phyloP scores from a whole-genome alignment of 2,113 vertebrate species.

The Equus quagga region DNA sequence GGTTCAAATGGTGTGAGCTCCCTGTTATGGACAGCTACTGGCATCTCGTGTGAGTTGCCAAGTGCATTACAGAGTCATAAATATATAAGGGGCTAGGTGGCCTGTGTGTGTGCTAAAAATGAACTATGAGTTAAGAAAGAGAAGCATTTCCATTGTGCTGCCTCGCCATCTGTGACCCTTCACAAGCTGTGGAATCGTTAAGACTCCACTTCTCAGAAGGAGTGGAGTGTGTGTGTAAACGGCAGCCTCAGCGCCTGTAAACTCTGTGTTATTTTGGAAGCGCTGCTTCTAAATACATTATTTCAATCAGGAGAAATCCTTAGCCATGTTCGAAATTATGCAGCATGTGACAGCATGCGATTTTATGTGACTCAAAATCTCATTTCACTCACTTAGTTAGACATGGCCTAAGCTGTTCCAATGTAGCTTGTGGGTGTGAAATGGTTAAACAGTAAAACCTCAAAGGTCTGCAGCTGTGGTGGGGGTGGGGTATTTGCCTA shows the following conservation, averaged over 20 bases:
- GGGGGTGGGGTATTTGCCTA: background rate
- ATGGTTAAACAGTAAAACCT: slow-evolving; percentile 50
- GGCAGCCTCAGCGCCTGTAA: background rate
- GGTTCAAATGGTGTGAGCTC: background rate
- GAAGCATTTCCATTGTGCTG: slow-evolving; percentile 19
- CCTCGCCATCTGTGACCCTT: background rate
- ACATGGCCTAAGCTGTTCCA: background rate
- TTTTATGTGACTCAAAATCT: background rate
- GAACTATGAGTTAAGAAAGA: slow-evolving; percentile 62
- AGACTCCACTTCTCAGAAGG: background rate
- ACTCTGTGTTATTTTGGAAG: background rate
- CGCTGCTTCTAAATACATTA: background rate
- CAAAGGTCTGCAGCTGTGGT: slow-evolving; percentile 26
- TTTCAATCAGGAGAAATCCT: background rate
- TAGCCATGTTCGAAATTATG: background rate
- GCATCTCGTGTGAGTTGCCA: slow-evolving; percentile 49
- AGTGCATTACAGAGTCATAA: slow-evolving; percentile 70
- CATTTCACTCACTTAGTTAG: background rate
- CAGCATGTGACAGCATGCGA: background rate
- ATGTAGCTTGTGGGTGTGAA: background rate
- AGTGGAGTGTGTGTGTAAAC: accelerated
- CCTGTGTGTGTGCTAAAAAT: slow-evolving; percentile 47
- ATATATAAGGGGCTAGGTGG: slow-evolving; percentile 13
- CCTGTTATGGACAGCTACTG: slow-evolving; percentile 30
- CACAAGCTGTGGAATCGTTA: background rate